These are phyloP conservation scores for Lagenorhynchus albirostris DNA, from an alignment of 2,113 vertebrate genomes.

Conservation along the genomic window DNA sequence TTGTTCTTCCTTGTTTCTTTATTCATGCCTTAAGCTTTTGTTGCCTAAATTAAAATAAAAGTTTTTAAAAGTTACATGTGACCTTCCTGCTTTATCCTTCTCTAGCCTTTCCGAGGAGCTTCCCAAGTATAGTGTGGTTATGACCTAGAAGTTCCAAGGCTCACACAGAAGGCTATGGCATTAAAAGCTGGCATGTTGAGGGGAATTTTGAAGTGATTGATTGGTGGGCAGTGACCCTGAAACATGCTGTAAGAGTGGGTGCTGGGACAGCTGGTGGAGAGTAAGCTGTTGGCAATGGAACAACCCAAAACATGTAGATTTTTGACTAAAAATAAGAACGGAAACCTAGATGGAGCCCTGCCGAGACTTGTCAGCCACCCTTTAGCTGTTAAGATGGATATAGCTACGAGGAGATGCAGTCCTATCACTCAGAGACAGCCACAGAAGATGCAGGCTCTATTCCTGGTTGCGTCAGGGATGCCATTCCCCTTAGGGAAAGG, in stretches of 20 bases:
- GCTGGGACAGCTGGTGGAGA: neutral
- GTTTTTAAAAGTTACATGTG: neutral
- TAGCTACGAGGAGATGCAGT: neutral
- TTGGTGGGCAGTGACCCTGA: neutral
- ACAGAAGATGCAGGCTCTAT: neutral
- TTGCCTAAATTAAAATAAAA: conserved; percentile 27
- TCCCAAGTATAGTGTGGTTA: neutral
- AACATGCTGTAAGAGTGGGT: neutral
- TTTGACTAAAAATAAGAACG: neutral
- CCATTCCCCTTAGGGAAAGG: neutral
- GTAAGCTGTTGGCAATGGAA: neutral
- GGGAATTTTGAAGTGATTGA: neutral
- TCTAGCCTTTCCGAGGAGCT: neutral
- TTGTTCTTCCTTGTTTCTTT: neutral
- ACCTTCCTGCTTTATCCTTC: neutral
- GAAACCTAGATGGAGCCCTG: neutral
- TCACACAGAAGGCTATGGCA: neutral
- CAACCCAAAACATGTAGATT: neutral
- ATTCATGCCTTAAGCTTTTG: neutral
- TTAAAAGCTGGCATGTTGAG: neutral
- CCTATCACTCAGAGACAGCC: neutral
- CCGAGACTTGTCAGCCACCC: neutral
- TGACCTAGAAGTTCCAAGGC: neutral
- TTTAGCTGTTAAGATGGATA: neutral
- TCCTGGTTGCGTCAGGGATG: neutral